Evolutionary conservation across 2,888 invertebrate genomes (phyloP).

Genomic region (Colletes collaris): DNA sequence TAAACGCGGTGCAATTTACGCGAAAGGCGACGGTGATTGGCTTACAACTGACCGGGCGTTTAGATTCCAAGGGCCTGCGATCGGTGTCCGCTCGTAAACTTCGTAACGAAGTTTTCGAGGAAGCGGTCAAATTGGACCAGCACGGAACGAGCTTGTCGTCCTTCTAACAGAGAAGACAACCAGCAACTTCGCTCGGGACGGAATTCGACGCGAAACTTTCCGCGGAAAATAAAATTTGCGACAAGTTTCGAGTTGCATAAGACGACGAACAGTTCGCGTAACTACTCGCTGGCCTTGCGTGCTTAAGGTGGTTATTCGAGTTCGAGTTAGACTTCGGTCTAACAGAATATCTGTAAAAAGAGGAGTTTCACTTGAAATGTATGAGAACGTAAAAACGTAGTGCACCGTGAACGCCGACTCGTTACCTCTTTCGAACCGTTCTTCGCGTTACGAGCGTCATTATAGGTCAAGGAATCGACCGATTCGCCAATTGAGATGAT

Average conservation of each 20-base stretch:
- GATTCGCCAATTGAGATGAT: not conserved
- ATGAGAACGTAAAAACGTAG: conserved; percentile 1
- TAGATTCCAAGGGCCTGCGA: no score
- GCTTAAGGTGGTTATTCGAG: not conserved
- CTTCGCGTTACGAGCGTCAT: not conserved
- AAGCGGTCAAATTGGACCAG: no score
- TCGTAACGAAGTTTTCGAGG: no score
- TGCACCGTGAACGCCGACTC: conserved; percentile 1
- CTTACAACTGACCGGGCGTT: no score
- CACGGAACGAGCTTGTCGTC: no score
- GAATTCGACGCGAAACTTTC: no score
- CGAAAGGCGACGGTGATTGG: no score
- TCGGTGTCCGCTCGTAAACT: no score
- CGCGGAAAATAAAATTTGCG: not conserved
- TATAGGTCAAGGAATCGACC: not conserved
- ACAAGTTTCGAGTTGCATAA: conserved; percentile 1
- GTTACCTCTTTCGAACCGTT: not conserved
- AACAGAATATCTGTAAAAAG: no score
- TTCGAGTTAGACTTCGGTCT: not conserved
- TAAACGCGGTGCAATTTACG: no score
- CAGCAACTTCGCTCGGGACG: no score
- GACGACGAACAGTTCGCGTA: not conserved
- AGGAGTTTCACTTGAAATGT: not conserved
- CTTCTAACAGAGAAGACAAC: no score
- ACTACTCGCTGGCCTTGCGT: conserved; percentile 1